These are phyloP conservation scores for Drosophila paranaensis DNA, from an alignment of 2,888 invertebrate genomes.

Conservation along the genomic window DNA sequence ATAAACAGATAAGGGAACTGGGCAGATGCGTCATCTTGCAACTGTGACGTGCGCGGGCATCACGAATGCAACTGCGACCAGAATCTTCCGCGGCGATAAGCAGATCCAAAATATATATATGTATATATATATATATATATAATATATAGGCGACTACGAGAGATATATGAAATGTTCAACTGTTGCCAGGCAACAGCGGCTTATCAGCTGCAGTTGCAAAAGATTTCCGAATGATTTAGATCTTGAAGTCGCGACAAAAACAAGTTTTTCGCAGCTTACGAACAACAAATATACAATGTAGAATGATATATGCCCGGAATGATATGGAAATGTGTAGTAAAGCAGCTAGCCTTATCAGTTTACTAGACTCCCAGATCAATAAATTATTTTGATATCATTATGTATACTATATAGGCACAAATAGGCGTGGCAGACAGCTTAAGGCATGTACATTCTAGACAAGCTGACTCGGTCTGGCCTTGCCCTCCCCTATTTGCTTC, in stretches of 20 bases:
- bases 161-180: not conserved
- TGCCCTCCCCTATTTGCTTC: too few relatives aligned
- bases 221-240: conserved; percentile 10
- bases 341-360: conserved; percentile 4
- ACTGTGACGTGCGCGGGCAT: not conserved
- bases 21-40: conserved; percentile 10
- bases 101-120: conserved; percentile 3
- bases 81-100: conserved; percentile 10
- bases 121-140: not conserved
- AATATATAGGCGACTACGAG: not conserved
- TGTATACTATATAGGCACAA: not conserved
- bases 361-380: not conserved
- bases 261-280: not conserved
- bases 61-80: conserved; percentile 2
- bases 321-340: not conserved
- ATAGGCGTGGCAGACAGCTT: too few relatives aligned
- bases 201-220: conserved; percentile 28
- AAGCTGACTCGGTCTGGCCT: too few relatives aligned
- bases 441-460: too few relatives aligned
- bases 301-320: not conserved
- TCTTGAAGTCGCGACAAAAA: not conserved
- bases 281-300: too few relatives aligned
- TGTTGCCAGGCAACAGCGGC: conserved; percentile 8
- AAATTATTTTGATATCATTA: not conserved
- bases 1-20: conserved; percentile 6